Evolutionary conservation across 53 echinoderm and acorn worm genomes (phyloP).

Genomic region (Paracentrotus lividus): DNA sequence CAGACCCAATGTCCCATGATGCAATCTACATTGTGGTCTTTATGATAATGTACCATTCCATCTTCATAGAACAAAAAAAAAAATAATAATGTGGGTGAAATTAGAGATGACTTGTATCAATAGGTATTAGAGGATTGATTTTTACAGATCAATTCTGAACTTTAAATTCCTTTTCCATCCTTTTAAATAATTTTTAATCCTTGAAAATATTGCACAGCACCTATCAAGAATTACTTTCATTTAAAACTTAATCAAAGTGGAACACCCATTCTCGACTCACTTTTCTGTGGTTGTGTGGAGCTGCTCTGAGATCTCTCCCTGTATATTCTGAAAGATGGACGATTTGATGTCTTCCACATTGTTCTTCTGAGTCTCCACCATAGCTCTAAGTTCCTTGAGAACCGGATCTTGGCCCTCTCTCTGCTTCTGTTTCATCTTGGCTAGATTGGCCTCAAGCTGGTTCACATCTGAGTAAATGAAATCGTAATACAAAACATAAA

Average conservation of each 20-base stretch:
- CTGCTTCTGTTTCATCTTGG: constrained; percentile 76
- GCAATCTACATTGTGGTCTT: too few relatives aligned
- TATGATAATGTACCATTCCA: too few relatives aligned
- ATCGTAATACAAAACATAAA: not conserved
- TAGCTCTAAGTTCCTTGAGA: constrained; percentile 74
- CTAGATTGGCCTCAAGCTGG: constrained; percentile 83
- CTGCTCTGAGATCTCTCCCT: constrained; percentile 69
- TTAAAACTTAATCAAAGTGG: not conserved
- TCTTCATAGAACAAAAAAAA: too few relatives aligned
- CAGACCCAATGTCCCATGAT: too few relatives aligned
- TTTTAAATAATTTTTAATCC: too few relatives aligned
- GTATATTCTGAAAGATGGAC: constrained; percentile 72
- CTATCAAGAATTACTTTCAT: too few relatives aligned
- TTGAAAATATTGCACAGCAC: too few relatives aligned
- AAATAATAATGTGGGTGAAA: too few relatives aligned
- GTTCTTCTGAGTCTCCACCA: constrained; percentile 79
- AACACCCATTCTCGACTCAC: constrained; percentile 27
- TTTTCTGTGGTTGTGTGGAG: constrained; percentile 65
- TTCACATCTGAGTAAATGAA: constrained; percentile 75
- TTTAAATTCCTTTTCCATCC: too few relatives aligned
- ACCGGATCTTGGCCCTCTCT: constrained; percentile 80
- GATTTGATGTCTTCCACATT: constrained; percentile 70
- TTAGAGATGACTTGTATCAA: too few relatives aligned
- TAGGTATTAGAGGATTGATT: too few relatives aligned
- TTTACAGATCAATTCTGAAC: too few relatives aligned